Evolutionary conservation across 2,888 invertebrate genomes (phyloP).

Genomic region (Lordiphosa andalusiaca): DNA sequence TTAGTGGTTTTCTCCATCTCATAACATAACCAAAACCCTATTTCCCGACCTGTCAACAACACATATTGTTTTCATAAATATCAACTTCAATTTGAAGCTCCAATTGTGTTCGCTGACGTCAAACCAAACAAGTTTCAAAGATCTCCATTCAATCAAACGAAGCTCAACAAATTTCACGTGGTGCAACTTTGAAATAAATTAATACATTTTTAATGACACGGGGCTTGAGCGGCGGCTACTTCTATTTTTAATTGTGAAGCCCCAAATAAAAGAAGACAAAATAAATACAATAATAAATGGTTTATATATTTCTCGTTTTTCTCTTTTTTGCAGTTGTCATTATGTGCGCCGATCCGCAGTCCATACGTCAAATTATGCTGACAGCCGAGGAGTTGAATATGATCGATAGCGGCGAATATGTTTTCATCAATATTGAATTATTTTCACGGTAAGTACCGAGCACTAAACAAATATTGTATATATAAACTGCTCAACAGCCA

Average conservation of each 20-base stretch:
- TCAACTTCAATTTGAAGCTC: constrained; percentile 14
- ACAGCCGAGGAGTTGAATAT: constrained; percentile 97
- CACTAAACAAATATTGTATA: constrained; percentile 44
- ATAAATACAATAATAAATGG: background rate
- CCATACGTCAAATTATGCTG: constrained; percentile 94
- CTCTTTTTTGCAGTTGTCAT: constrained; percentile 93
- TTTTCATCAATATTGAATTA: constrained; percentile 98
- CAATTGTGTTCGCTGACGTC: constrained; percentile 50
- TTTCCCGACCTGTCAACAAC: too few species aligned
- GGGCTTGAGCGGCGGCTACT: constrained; percentile 19
- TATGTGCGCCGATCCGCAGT: constrained; percentile 93
- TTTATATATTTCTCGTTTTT: constrained; percentile 23
- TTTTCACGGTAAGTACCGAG: constrained; percentile 91
- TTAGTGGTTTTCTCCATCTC: too few species aligned
- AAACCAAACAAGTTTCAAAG: constrained; percentile 35
- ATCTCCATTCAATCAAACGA: constrained; percentile 21
- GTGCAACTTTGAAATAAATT: constrained; percentile 39
- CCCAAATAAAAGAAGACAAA: constrained; percentile 15
- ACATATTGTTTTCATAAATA: background rate
- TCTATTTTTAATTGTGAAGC: constrained; percentile 29
- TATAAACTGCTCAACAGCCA: constrained; percentile 46
- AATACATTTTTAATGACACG: constrained; percentile 63
- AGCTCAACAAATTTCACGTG: constrained; percentile 19
- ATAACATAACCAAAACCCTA: too few species aligned
- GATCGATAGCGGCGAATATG: constrained; percentile 97